Evolutionary conservation across 2,797 vertebrate genomes (phyloP), one percentile per base, ranked within the genome.

Genomic region (Strix occidentalis): DNA sequence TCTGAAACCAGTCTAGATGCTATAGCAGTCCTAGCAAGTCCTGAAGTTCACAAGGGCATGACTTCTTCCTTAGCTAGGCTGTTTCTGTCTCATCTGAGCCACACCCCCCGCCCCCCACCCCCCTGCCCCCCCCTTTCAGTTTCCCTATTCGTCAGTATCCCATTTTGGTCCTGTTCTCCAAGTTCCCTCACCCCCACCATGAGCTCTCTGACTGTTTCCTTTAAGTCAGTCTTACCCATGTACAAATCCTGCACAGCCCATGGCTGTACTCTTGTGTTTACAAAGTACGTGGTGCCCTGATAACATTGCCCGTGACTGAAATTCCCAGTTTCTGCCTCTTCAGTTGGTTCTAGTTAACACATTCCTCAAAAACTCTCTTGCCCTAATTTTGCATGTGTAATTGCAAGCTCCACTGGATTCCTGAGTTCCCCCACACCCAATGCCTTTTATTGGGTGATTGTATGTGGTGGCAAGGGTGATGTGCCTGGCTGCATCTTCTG

Each of bases 201-300:
- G 12, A 3, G 16, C 17, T 69, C 33, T 68, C 24, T 63, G 68
- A 31, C 3, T 60, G 15, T 17, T 88, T 80, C 16, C 12, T 17
- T 58, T 54, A 6, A 41, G 18, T 57, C 43, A n/a, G 12, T 25
- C n/a, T 57, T 29, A 19, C 7, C 24, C 35, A 10, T 0, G 1
- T 5, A 8, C 28, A 46, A 45, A 83, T 31, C 28, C 53, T 41
- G 23, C 3, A 17, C 8, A 17, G 53, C 8, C 56, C 24, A 6
- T 6, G 18, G 17, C 31, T 31, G 4, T 71, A 19, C 19, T 26
- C 23, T 10, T 16, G 6, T 7, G 6, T 29, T 89, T 66, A 20
- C 10, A 15, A 50, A 23, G 29, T 19, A 6, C 1, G 0, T 6
- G 0, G 3, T 20, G 21, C 61, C 33, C 41, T 3, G 5, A 3